These are phyloP conservation scores for Tupiocoris notatus DNA, from an alignment of 2,888 invertebrate species.

Conservation along the genomic window DNA sequence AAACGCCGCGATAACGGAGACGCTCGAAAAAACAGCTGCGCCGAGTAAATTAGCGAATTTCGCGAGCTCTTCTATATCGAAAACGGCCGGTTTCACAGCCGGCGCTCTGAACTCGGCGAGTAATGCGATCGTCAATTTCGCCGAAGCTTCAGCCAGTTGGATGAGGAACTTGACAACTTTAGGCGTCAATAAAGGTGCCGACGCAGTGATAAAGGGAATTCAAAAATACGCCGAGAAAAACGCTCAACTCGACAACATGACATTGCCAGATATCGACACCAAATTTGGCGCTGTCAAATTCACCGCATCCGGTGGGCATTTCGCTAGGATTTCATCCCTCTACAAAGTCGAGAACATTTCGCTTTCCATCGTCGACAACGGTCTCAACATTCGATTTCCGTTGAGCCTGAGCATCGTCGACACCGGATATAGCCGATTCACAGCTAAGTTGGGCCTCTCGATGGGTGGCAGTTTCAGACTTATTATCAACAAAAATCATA, in stretches of 20 bases:
- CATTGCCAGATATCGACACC: conserved; percentile 9
- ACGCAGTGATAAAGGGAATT: neutral
- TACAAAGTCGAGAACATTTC: neutral
- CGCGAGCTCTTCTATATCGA: neutral
- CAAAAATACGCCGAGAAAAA: neutral
- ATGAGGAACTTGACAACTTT: neutral
- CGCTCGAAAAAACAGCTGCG: conserved; percentile 4
- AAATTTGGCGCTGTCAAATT: conserved; percentile 4
- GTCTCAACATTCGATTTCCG: conserved; percentile 1
- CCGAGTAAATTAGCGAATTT: neutral
- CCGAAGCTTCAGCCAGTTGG: conserved; percentile 4
- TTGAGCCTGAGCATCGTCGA: neutral
- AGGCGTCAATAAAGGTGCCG: conserved; percentile 8
- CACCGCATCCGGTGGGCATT: conserved; percentile 15
- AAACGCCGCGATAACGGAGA: conserved; percentile 12
- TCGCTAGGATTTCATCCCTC: conserved; percentile 11
- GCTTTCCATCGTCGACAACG: conserved; percentile 12
- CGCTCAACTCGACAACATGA: conserved; percentile 12
- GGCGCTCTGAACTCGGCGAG: neutral
- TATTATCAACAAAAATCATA: neutral
- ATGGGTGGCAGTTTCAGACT: conserved; percentile 6
- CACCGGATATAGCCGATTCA: conserved; percentile 1
- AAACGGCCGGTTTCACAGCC: neutral
- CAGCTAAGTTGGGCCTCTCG: conserved; percentile 10
- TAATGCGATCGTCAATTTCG: neutral